Conservation (phyloP, 2,888 invertebrate species). For the Eucera pruinosa region DNA sequence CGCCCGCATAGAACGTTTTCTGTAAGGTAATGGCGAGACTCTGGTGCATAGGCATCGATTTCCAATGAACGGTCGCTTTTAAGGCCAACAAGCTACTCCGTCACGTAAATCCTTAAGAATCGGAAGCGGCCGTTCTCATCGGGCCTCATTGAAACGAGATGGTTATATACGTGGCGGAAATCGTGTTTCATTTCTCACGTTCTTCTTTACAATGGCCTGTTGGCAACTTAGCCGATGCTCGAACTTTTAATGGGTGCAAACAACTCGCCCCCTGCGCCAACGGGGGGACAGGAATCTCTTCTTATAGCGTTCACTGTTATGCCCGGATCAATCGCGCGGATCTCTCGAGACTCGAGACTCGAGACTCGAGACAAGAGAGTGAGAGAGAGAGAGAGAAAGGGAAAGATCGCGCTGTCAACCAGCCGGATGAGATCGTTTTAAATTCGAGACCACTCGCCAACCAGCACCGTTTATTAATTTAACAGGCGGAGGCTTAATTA, state of each 20-base stretch:
- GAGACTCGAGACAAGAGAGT: too few relatives aligned
- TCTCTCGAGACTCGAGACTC: neutral
- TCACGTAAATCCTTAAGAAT: slow-evolving; percentile 59
- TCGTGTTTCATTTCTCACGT: slow-evolving; percentile 63
- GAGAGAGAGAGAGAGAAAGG: neutral
- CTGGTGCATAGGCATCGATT: slow-evolving; percentile 60
- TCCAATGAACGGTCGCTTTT: slow-evolving; percentile 60
- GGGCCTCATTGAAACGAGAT: slow-evolving; percentile 38
- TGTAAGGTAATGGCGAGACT: slow-evolving; percentile 43
- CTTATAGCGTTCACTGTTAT: slow-evolving; percentile 3
- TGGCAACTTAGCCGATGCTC: slow-evolving; percentile 42
- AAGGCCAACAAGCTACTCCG: slow-evolving; percentile 63
- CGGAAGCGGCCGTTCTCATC: slow-evolving; percentile 52
- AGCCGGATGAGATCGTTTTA: neutral
- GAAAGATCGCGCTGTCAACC: neutral
- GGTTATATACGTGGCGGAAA: slow-evolving; percentile 47
- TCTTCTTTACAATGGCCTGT: slow-evolving; percentile 46
- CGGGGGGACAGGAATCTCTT: slow-evolving; percentile 15
- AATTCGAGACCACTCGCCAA: slow-evolving; percentile 1
- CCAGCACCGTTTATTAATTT: slow-evolving; percentile 20
- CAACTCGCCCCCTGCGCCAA: slow-evolving; percentile 18
- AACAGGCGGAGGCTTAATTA: slow-evolving; percentile 16
- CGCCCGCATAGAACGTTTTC: slow-evolving; percentile 39
- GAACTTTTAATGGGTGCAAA: slow-evolving; percentile 59
- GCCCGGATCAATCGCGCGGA: slow-evolving; percentile 14